Conservation (phyloP, 1,140 invertebrate species). For the Chionoecetes opilio region DNA sequence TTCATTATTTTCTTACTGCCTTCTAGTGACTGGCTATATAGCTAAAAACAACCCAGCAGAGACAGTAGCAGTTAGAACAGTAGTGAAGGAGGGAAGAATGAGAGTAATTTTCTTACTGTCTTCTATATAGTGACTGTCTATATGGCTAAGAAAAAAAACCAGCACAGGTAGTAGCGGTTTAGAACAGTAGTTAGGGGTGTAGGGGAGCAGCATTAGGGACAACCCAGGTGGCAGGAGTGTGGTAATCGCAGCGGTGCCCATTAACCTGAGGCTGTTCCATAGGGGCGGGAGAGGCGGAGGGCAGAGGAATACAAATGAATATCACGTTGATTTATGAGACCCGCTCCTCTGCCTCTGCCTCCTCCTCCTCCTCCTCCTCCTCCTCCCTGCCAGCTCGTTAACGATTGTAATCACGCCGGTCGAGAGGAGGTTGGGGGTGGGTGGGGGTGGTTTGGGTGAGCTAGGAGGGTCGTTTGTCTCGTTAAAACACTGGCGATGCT, state of each 20-base stretch:
- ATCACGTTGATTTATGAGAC: slow-evolving; percentile 20
- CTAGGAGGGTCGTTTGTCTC: slow-evolving; percentile 15
- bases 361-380: not conserved
- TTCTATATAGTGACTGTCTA: too few species aligned
- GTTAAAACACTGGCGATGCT: not conserved
- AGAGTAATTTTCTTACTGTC: too few species aligned
- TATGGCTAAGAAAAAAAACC: too few species aligned
- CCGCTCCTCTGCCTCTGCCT: too few species aligned
- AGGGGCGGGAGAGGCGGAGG: not conserved
- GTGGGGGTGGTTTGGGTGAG: too few species aligned
- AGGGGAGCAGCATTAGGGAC: not conserved
- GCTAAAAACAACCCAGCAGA: too few species aligned
- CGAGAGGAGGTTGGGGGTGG: not conserved
- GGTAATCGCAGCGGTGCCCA: not conserved
- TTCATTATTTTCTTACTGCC: too few species aligned
- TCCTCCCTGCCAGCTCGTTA: slow-evolving; percentile 14
- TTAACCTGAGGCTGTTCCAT: not conserved
- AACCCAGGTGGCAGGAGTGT: slow-evolving; percentile 24
- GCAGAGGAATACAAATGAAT: slow-evolving; percentile 10
- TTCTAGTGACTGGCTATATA: too few species aligned
- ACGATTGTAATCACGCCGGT: slow-evolving; percentile 27
- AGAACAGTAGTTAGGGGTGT: not conserved
- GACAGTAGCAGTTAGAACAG: too few species aligned
- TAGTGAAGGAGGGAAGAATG: too few species aligned
- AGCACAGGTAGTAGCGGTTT: not conserved